These are phyloP conservation scores for Pollenia angustigena DNA, from an alignment of 2,888 invertebrate species.

Conservation along the genomic window DNA sequence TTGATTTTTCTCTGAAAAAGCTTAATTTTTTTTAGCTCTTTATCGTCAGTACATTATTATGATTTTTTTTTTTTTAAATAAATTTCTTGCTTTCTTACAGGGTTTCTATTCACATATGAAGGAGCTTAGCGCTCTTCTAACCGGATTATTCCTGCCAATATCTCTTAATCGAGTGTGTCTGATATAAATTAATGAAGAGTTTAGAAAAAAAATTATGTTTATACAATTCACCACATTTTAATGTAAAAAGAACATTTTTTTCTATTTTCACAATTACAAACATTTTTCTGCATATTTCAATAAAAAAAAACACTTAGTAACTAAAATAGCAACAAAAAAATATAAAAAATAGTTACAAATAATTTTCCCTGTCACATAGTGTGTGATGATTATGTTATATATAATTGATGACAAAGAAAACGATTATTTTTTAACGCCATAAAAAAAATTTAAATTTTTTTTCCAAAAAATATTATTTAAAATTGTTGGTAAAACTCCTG, in stretches of 20 bases:
- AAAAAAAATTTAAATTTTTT: slow-evolving; percentile 30
- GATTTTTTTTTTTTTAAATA: too few species aligned
- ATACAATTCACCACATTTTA: slow-evolving; percentile 34
- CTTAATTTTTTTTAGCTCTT: too few species aligned
- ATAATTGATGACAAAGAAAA: slow-evolving; percentile 53
- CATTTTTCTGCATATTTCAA: slow-evolving; percentile 3
- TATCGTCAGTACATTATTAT: too few species aligned
- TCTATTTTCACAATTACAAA: slow-evolving; percentile 7
- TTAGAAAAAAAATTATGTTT: slow-evolving; percentile 17
- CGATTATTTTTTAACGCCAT: slow-evolving; percentile 50
- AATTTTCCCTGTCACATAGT: slow-evolving; percentile 42
- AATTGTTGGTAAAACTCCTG: background rate
- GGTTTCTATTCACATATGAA: too few species aligned
- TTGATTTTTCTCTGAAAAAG: too few species aligned
- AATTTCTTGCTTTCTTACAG: too few species aligned
- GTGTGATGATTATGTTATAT: slow-evolving; percentile 63
- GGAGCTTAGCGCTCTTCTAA: too few species aligned
- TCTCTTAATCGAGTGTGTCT: slow-evolving; percentile 23
- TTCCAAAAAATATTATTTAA: background rate
- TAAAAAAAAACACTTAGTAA: background rate
- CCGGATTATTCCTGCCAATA: too few species aligned
- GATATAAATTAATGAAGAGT: slow-evolving; percentile 30
- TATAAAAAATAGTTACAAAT: background rate
- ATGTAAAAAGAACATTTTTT: slow-evolving; percentile 22
- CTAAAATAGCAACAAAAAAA: background rate